Percentiles rank a stretch among this genome's conserved stretches.
phyloP scores from a whole-genome alignment of 2,113 vertebrate genomes.

The Ahaetulla prasina region DNA sequence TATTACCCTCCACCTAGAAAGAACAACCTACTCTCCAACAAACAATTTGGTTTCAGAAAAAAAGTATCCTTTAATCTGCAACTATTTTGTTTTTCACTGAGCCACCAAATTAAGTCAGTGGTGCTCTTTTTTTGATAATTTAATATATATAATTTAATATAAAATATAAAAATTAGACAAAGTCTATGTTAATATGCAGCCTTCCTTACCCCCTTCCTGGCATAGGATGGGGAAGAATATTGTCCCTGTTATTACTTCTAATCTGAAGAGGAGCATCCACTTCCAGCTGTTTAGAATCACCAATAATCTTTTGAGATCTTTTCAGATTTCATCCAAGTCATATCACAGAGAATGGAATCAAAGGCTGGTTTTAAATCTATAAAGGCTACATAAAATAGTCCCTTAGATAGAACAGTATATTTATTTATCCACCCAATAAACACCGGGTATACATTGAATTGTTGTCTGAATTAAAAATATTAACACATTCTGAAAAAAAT shows the following conservation, averaged over 20 bases:
- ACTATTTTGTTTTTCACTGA: too few relatives aligned
- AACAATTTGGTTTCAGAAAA: too few relatives aligned
- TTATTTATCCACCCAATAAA: neutral
- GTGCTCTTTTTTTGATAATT: neutral
- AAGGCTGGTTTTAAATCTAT: neutral
- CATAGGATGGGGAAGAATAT: neutral
- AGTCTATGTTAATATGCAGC: neutral
- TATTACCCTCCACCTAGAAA: too few relatives aligned
- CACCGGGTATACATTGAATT: neutral
- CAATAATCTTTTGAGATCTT: neutral
- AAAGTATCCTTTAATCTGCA: too few relatives aligned
- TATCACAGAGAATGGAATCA: neutral
- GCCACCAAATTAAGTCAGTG: neutral
- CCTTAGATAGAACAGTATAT: neutral
- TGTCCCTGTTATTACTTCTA: neutral
- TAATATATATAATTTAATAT: too few relatives aligned
- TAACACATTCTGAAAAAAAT: neutral
- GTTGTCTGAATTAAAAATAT: neutral
- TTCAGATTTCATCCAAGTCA: neutral
- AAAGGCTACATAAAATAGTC: neutral
- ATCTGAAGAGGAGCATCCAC: neutral
- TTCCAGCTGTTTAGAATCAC: neutral
- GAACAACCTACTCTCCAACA: too few relatives aligned
- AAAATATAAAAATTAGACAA: neutral
- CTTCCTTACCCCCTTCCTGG: neutral